phyloP scores from a whole-genome alignment of 2,888 invertebrate genomes.

The Drosophila mayaguana region DNA sequence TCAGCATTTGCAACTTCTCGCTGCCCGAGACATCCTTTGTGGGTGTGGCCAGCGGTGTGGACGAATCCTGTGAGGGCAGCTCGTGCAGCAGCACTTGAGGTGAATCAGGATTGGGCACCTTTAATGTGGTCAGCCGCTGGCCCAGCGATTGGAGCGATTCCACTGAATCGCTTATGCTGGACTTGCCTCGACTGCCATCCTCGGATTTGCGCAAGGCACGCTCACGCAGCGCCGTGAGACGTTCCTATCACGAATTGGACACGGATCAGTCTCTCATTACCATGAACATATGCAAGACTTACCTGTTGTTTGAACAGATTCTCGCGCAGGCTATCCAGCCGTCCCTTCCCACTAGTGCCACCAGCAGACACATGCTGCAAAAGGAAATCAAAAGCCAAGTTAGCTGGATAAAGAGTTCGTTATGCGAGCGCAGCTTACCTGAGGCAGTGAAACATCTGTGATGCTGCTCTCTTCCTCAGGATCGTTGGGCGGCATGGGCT shows the following conservation, averaged over 20 bases:
- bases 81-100: not conserved
- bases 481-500: constrained; percentile 41
- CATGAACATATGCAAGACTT: not conserved
- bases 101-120: constrained; percentile 12
- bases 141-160: constrained; percentile 62
- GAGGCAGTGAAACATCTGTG: constrained; percentile 49
- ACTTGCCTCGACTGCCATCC: constrained; percentile 27
- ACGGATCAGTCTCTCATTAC: not conserved
- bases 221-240: constrained; percentile 60
- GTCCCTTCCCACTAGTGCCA: constrained; percentile 50
- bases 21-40: constrained; percentile 81
- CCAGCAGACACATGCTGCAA: constrained; percentile 5
- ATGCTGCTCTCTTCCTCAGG: constrained; percentile 50
- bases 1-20: constrained; percentile 86
- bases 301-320: constrained; percentile 69
- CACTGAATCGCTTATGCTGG: constrained; percentile 59
- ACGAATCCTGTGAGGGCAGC: constrained; percentile 23
- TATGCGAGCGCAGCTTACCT: constrained; percentile 34
- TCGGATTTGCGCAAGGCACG: constrained; percentile 56
- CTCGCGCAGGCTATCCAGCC: constrained; percentile 63
- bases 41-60: constrained; percentile 59
- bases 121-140: constrained; percentile 33
- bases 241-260: constrained; percentile 43
- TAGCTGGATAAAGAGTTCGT: not conserved
- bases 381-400: not conserved